phyloP scores from a whole-genome alignment of 2,113 vertebrate species.

The Regulus satrapa region DNA sequence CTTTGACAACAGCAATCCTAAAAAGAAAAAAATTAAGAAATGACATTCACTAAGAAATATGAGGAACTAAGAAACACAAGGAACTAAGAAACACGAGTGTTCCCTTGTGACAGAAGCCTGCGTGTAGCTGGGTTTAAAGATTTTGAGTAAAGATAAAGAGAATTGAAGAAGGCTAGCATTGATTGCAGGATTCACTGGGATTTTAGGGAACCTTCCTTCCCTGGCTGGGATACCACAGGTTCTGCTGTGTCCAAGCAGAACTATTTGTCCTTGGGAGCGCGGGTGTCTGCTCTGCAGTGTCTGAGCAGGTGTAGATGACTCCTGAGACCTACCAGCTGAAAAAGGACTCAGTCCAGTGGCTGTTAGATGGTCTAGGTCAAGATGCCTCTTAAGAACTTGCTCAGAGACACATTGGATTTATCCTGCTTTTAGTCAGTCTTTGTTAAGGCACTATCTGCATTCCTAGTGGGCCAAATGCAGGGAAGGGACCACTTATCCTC shows the following conservation, averaged over 20 bases:
- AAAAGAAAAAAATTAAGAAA: not conserved
- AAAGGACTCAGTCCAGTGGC: not conserved
- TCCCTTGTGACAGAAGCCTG: not conserved
- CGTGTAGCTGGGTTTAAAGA: not conserved
- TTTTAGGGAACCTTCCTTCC: not conserved
- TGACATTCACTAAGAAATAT: not conserved
- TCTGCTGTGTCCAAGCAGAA: not conserved
- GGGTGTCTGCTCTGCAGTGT: not conserved
- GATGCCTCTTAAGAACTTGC: not conserved
- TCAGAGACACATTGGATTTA: not conserved
- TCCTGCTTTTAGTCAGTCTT: not conserved
- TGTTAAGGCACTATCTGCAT: not conserved
- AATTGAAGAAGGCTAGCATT: not conserved
- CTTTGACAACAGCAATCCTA: not conserved
- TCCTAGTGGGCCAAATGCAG: not conserved
- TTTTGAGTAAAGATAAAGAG: not conserved
- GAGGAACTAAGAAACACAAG: not conserved
- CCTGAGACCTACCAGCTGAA: not conserved
- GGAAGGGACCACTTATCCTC: not conserved
- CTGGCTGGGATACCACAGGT: not conserved
- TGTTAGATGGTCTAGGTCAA: not conserved
- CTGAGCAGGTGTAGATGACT: not conserved
- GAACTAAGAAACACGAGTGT: not conserved
- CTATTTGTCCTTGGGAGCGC: not conserved
- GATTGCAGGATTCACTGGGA: not conserved